Conservation (phyloP, 1,140 invertebrate species). For the Drosophila kohkoa region DNA sequence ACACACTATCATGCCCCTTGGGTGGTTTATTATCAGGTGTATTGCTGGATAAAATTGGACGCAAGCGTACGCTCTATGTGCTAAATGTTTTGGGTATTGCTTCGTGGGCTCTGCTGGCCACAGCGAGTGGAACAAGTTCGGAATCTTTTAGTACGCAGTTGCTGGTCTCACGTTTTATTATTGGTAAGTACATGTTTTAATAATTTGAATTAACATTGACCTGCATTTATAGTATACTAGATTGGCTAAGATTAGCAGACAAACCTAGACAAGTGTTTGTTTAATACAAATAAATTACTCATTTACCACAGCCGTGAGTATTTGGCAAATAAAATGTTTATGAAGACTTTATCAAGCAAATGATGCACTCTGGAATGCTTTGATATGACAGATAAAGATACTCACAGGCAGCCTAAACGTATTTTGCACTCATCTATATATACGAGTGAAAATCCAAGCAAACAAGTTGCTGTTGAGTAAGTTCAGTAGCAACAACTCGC, state of each 20-base stretch:
- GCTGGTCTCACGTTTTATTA: conserved; percentile 67
- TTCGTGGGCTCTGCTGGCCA: conserved; percentile 73
- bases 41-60: conserved; percentile 74
- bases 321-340: conserved; percentile 1
- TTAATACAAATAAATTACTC: background rate
- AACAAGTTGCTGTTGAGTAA: background rate
- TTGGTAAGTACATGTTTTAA: conserved; percentile 53
- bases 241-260: background rate
- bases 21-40: conserved; percentile 72
- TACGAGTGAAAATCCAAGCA: background rate
- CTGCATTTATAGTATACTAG: background rate
- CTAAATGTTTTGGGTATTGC: conserved; percentile 70
- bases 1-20: conserved; percentile 74
- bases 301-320: background rate
- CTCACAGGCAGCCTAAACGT: background rate
- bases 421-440: background rate
- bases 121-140: conserved; percentile 39
- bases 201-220: background rate
- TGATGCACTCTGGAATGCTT: background rate
- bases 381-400: background rate
- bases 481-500: background rate
- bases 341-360: background rate
- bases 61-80: conserved; percentile 71
- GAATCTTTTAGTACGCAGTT: conserved; percentile 65
- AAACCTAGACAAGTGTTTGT: background rate